Evolutionary conservation across 1,140 invertebrate species (phyloP).

Genomic region (Drosophila aff.): DNA sequence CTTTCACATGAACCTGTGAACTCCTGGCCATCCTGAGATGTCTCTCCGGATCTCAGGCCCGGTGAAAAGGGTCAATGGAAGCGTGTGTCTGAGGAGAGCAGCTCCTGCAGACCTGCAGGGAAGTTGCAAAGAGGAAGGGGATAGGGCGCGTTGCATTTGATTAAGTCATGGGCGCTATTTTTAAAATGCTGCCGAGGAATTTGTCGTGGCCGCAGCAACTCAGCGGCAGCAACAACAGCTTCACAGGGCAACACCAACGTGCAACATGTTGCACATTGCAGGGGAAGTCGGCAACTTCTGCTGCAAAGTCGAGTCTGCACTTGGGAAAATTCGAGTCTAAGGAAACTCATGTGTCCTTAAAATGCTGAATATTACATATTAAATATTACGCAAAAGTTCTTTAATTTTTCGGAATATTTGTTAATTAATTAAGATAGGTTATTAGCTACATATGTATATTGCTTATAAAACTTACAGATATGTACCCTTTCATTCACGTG

Average conservation of each 20-base stretch:
- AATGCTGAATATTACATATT: too few species aligned
- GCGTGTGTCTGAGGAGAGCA: conserved; percentile 45
- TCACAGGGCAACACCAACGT: conserved; percentile 41
- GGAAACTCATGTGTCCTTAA: too few species aligned
- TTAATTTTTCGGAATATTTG: too few species aligned
- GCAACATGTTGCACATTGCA: conserved; percentile 77
- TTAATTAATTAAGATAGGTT: too few species aligned
- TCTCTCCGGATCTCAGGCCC: conserved; percentile 26
- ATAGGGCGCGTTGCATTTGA: conserved; percentile 67
- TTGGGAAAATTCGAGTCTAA: neutral
- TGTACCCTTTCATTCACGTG: neutral
- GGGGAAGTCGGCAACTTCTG: conserved; percentile 48
- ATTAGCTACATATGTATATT: too few species aligned
- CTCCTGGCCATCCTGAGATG: conserved; percentile 31
- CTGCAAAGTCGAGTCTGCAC: conserved; percentile 25
- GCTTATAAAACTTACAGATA: too few species aligned
- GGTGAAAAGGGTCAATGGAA: conserved; percentile 70
- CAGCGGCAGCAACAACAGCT: conserved; percentile 4
- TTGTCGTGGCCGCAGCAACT: conserved; percentile 52
- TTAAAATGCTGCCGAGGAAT: conserved; percentile 70
- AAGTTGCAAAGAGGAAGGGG: conserved; percentile 1
- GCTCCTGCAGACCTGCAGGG: conserved; percentile 16
- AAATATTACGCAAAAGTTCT: too few species aligned
- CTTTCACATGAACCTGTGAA: conserved; percentile 82
- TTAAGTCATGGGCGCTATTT: conserved; percentile 81